Conservation (phyloP, 2,113 vertebrate species). For the Junco hyemalis region DNA sequence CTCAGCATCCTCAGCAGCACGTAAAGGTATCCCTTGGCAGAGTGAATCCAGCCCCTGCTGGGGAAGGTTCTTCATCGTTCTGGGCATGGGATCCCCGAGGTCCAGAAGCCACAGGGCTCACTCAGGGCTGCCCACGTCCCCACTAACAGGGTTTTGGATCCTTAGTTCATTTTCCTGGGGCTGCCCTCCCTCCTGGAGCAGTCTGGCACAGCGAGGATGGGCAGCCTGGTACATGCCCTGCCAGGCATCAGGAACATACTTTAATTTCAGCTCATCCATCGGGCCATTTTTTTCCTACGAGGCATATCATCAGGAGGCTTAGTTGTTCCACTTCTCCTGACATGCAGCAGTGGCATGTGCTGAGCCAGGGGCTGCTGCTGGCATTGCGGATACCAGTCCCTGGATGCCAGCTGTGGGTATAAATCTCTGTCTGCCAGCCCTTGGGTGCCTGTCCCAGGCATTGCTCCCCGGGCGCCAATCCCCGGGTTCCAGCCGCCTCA, state of each 20-base stretch:
- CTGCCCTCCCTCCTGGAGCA: background rate
- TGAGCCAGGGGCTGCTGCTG: background rate
- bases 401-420: background rate
- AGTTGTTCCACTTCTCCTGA: background rate
- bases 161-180: background rate
- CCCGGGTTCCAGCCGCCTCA: accelerated
- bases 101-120: background rate
- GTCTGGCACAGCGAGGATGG: background rate
- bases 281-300: background rate
- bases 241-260: background rate
- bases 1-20: background rate
- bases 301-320: background rate
- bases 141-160: background rate
- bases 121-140: background rate
- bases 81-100: too few species aligned
- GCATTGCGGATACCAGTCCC: background rate
- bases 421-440: background rate
- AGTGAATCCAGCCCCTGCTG: accelerated
- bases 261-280: background rate
- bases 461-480: background rate
- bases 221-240: background rate
- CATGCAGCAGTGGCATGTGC: background rate
- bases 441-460: background rate
- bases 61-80: background rate
- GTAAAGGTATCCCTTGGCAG: background rate